A percentile compares a stretch with the other conserved stretches of the same genome.
phyloP scores from a whole-genome alignment of 23 tunicate species.

The Botrylloides violaceus region DNA sequence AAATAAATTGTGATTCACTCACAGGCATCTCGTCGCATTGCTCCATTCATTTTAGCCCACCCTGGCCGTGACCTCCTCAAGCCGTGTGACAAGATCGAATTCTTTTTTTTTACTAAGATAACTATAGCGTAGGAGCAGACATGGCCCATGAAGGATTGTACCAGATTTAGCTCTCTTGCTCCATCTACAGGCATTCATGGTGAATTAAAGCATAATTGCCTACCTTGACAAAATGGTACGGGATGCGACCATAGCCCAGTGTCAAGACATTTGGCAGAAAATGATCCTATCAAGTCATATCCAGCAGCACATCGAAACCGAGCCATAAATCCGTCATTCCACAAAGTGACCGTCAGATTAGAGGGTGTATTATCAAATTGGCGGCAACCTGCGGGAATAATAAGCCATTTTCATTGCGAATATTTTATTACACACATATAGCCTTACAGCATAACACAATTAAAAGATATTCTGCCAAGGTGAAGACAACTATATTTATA shows the following conservation, averaged over 20 bases:
- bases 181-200: neutral
- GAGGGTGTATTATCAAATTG: neutral
- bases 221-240: conserved; percentile 7
- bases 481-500: too few relatives aligned
- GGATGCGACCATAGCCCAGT: conserved; percentile 1
- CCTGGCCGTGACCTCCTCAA: too few relatives aligned
- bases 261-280: neutral
- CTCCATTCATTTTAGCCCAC: too few relatives aligned
- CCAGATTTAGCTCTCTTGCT: neutral
- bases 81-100: too few relatives aligned
- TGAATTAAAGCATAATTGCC: neutral
- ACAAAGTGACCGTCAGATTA: neutral
- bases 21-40: too few relatives aligned
- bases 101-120: too few relatives aligned
- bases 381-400: neutral
- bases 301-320: neutral
- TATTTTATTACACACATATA: too few relatives aligned
- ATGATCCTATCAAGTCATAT: neutral
- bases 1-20: too few relatives aligned
- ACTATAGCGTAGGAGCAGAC: neutral
- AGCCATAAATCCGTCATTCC: neutral
- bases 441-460: too few relatives aligned
- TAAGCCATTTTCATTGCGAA: too few relatives aligned
- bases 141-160: neutral
- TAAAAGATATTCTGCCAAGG: too few relatives aligned